phyloP scores from a whole-genome alignment of 2,888 invertebrate genomes.

The Vanessa cardui region DNA sequence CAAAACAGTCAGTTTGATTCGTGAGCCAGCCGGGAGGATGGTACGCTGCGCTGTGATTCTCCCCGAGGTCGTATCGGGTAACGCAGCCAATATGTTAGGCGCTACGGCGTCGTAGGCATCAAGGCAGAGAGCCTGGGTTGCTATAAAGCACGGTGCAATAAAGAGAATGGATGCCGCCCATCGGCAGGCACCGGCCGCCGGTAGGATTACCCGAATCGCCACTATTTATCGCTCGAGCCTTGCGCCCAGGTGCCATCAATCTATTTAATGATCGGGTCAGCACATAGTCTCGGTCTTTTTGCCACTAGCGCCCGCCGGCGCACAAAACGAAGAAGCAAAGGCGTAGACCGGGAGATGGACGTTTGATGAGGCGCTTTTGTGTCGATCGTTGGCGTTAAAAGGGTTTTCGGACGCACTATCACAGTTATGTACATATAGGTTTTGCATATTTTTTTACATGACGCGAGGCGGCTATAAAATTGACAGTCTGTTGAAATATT shows the following conservation, averaged over 20 bases:
- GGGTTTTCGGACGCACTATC: conserved; percentile 71
- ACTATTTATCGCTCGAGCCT: conserved; percentile 82
- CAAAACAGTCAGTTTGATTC: conserved; percentile 36
- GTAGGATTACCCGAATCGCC: conserved; percentile 82
- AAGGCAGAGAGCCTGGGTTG: conserved; percentile 71
- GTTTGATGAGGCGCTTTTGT: conserved; percentile 82
- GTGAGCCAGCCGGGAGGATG: conserved; percentile 32
- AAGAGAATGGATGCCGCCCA: conserved; percentile 83
- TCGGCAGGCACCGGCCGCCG: conserved; percentile 74
- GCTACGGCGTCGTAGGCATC: conserved; percentile 67
- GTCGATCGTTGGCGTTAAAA: conserved; percentile 74
- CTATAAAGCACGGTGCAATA: conserved; percentile 82
- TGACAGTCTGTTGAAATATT: conserved; percentile 37
- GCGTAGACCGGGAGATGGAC: conserved; percentile 72
- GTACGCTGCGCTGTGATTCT: conserved; percentile 39
- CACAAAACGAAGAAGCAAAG: conserved; percentile 70
- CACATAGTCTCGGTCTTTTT: conserved; percentile 79
- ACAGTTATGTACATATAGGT: conserved; percentile 46
- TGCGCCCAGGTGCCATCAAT: conserved; percentile 83
- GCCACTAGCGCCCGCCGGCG: conserved; percentile 59
- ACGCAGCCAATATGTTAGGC: conserved; percentile 70
- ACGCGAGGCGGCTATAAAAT: conserved; percentile 44
- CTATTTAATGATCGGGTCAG: conserved; percentile 84
- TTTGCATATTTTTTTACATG: conserved; percentile 50
- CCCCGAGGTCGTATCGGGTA: conserved; percentile 47